A percentile compares a stretch with the other conserved stretches of the same genome.
Conservation (phyloP, 2,113 vertebrate species). For the Rattus rattus region DNA sequence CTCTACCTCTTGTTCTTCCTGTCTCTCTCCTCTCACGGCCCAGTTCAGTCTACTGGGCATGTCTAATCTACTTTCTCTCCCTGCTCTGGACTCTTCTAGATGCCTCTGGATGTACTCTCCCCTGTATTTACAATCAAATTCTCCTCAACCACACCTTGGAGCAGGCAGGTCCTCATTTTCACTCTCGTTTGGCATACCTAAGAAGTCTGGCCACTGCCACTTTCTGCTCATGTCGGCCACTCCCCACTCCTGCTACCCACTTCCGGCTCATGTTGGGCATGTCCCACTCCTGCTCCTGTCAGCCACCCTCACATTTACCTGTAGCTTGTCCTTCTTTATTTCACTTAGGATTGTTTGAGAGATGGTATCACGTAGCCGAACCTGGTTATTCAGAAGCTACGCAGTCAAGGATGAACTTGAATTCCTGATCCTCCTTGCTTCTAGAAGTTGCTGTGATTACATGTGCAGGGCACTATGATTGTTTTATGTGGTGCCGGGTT, state of each 20-base stretch:
- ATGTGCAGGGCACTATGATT: background rate
- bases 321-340: background rate
- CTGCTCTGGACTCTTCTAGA: background rate
- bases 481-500: background rate
- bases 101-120: background rate
- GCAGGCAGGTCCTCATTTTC: background rate
- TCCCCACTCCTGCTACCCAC: background rate
- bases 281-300: background rate
- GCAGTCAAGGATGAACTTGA: background rate
- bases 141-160: background rate
- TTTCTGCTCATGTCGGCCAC: background rate
- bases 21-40: background rate
- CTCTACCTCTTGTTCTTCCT: background rate
- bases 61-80: background rate
- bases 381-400: background rate
- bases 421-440: background rate
- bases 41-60: background rate
- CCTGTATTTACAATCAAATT: background rate
- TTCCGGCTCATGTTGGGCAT: background rate
- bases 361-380: background rate
- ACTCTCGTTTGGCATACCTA: background rate
- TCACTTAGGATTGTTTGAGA: background rate
- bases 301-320: background rate
- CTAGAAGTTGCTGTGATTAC: background rate
- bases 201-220: background rate